Base-by-base conservation (phyloP, 1,140 invertebrate species). In the Nylanderia fulva region DNA sequence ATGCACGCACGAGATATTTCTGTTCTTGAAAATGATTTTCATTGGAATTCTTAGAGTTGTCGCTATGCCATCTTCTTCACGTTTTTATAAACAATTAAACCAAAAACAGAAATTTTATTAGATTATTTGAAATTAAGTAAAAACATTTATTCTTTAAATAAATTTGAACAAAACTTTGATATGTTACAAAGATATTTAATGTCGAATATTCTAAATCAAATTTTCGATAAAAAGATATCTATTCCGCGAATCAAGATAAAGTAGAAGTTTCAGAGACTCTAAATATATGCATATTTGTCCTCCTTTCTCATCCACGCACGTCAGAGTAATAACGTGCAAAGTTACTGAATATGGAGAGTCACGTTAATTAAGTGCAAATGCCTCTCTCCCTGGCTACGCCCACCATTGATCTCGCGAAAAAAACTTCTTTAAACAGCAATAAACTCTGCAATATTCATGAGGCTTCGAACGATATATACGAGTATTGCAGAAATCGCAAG, bases 401-500 rank as follows among this genome's bases (percentile, higher is more conserved):
- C 15, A 77, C 27, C 45, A 48, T 52, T 42, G 33, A 66, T 21
- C 18, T 11, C 9, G 29, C 18, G 29, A 33, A 33, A 3, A n/a
- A 13, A 9, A 66, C 36, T 13, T 39, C n/a, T 66, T 77, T 9
- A 27, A 74, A 58, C 27, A 29, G 9, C 5, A 45, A 64, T 21
- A 48, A 42, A 66, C 8, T 64, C 39, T 64, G n/a, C 27, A 64
- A 36, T 13, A 64, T 42, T 61, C 18, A 61, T 75, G 24, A 48
- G 7, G 18, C 21, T 27, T 68, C 33, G 45, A 39, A 36, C 63
- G 54, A 39, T 54, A 48, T 18, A 27, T 33, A n/a, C n/a, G 21
- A 79, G 21, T 39, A 18, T 61, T 54, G 24, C n/a, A 54, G 45
- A 48, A 69, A 54, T 79, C 76, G 18, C n/a, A 8, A 33, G 29